phyloP scores from a whole-genome alignment of 2,888 invertebrate species.

The Emmelina monodactyla region DNA sequence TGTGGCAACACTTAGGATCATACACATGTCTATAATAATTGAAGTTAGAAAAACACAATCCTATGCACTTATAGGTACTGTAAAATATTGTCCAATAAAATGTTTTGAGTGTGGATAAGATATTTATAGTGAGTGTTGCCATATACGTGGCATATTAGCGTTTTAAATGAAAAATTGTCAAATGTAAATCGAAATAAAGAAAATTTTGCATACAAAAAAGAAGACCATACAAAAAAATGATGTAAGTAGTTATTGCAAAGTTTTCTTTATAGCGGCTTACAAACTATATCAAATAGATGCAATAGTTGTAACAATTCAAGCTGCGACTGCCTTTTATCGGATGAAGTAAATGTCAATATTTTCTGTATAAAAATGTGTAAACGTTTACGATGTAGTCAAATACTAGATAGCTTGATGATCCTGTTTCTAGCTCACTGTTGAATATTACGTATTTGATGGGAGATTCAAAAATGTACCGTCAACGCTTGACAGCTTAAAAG shows the following conservation, averaged over 20 bases:
- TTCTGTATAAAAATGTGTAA: slow-evolving; percentile 46
- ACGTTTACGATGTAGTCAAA: slow-evolving; percentile 43
- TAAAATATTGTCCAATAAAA: too few relatives aligned
- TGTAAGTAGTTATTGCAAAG: not conserved
- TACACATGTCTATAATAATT: too few relatives aligned
- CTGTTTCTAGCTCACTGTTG: slow-evolving; percentile 48
- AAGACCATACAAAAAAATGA: too few relatives aligned
- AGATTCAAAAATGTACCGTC: slow-evolving; percentile 29
- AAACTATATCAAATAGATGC: slow-evolving; percentile 25
- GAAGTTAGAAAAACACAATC: too few relatives aligned
- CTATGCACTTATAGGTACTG: too few relatives aligned
- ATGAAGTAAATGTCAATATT: slow-evolving; percentile 51
- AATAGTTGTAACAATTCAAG: slow-evolving; percentile 40
- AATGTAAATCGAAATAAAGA: too few relatives aligned
- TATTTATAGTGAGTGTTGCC: too few relatives aligned
- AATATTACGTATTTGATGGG: slow-evolving; percentile 26
- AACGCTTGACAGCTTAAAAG: slow-evolving; percentile 63
- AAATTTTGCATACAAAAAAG: too few relatives aligned
- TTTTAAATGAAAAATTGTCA: too few relatives aligned
- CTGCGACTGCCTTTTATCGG: slow-evolving; percentile 50
- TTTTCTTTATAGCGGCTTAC: not conserved
- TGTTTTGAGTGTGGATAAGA: too few relatives aligned
- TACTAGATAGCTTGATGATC: slow-evolving; percentile 54
- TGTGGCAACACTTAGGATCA: too few relatives aligned
- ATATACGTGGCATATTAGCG: too few relatives aligned